These are phyloP conservation scores for Basileuterus tristriatus DNA, from an alignment of 2,797 vertebrate genomes.

Conservation along the genomic window DNA sequence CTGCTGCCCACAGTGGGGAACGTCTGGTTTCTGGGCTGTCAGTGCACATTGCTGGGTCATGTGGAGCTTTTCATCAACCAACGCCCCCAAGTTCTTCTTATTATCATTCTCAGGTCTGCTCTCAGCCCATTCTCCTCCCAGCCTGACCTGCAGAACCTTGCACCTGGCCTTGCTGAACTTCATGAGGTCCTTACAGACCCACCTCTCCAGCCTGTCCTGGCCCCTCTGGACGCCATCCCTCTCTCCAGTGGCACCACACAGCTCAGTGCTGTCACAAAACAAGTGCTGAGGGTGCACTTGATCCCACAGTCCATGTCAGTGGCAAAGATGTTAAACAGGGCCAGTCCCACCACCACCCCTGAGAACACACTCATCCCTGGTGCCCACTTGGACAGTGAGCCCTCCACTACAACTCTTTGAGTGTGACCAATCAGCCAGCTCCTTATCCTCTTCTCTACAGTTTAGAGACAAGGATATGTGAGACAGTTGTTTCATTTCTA, in stretches of 20 bases:
- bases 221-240: background rate
- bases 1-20: background rate
- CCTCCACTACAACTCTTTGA: background rate
- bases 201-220: background rate
- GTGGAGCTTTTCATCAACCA: background rate
- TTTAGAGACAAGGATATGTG: background rate
- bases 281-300: background rate
- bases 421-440: background rate
- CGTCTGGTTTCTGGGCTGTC: background rate
- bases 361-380: background rate
- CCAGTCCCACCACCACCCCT: background rate
- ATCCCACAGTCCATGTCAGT: background rate
- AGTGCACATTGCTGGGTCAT: background rate
- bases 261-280: background rate
- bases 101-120: background rate
- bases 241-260: background rate
- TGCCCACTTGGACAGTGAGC: background rate
- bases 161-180: background rate
- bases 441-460: background rate
- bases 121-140: background rate
- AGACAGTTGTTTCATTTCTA: background rate
- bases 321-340: background rate
- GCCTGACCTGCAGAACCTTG: background rate
- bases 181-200: background rate
- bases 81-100: too few species aligned